phyloP scores from a whole-genome alignment of 2,113 vertebrate genomes.

The Boulengerochromis microlepis region DNA sequence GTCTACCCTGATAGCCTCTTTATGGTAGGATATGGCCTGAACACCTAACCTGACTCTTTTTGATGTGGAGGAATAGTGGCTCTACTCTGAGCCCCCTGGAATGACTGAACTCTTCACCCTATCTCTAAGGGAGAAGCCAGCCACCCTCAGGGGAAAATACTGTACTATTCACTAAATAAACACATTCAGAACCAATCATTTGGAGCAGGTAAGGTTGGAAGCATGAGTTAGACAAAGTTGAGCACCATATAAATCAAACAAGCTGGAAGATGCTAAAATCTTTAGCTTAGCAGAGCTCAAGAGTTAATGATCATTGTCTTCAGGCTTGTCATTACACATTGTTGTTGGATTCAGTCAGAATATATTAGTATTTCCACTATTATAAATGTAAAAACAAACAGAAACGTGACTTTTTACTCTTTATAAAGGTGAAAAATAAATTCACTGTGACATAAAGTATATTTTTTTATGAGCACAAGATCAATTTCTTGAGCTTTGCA shows the following conservation, averaged over 20 bases:
- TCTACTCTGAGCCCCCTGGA: background rate
- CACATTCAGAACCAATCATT: background rate
- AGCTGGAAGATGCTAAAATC: background rate
- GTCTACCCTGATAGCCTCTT: background rate
- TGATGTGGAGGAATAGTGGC: background rate
- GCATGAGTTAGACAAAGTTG: background rate
- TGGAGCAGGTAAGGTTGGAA: background rate
- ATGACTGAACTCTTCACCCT: background rate
- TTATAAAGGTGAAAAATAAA: background rate
- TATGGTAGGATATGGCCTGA: background rate
- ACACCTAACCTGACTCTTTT: background rate
- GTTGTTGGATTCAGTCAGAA: background rate
- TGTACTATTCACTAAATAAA: background rate
- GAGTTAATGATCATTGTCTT: background rate
- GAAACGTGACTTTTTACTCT: background rate
- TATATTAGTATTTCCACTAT: background rate
- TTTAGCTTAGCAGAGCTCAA: background rate
- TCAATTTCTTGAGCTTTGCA: slow-evolving; percentile 45
- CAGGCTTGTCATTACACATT: background rate
- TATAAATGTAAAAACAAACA: background rate
- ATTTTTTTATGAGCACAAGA: background rate
- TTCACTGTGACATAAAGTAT: background rate
- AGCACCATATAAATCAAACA: background rate
- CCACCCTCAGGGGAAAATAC: background rate
- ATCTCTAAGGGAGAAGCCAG: background rate